Percentiles rank a stretch among this genome's conserved stretches.
phyloP scores from a whole-genome alignment of 2,113 vertebrate species.

The Oxygymnocypris stewartii region DNA sequence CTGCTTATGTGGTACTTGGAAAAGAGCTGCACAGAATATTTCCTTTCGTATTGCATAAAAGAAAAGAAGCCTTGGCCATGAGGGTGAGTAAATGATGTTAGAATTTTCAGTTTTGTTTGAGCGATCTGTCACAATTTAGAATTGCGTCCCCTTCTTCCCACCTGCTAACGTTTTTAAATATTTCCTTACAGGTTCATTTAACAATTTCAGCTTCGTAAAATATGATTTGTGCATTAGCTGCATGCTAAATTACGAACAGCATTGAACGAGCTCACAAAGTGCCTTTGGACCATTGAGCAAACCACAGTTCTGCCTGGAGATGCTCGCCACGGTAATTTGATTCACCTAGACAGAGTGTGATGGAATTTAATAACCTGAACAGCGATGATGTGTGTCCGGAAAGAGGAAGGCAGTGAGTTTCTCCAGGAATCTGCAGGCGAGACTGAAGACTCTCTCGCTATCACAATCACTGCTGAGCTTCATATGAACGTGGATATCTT shows the following conservation, averaged over 20 bases:
- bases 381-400: conserved; percentile 45
- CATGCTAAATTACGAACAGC: not conserved
- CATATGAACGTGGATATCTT: not conserved
- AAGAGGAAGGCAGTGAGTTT: conserved; percentile 44
- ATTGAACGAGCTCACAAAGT: conserved; percentile 37
- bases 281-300: conserved; percentile 19
- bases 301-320: conserved; percentile 30
- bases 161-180: not conserved
- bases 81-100: not conserved
- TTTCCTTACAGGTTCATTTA: conserved; percentile 13
- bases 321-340: conserved; percentile 46
- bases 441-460: conserved; percentile 39
- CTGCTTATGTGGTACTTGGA: not conserved
- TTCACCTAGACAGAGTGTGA: conserved; percentile 51
- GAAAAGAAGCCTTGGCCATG: not conserved
- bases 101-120: not conserved
- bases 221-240: conserved; percentile 16
- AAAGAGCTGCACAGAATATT: not conserved
- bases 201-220: conserved; percentile 4
- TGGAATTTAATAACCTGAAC: conserved; percentile 59
- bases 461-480: not conserved
- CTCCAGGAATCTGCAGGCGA: conserved; percentile 38
- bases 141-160: not conserved
- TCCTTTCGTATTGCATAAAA: not conserved
- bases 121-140: not conserved